Evolutionary conservation across 2,888 invertebrate species (phyloP).

Genomic region (Drosophila diplacantha): DNA sequence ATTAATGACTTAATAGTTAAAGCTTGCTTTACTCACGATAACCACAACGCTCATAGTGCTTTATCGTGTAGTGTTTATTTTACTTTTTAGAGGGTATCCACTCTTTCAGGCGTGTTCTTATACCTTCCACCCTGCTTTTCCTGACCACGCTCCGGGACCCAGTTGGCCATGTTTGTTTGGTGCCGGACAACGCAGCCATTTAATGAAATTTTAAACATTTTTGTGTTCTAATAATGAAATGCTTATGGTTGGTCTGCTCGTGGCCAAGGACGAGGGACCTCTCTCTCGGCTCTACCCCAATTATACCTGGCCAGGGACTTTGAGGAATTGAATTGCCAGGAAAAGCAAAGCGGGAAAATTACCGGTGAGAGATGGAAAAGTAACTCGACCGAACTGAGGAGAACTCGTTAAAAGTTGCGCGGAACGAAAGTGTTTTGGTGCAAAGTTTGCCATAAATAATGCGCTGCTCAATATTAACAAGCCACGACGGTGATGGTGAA

Average conservation of each 20-base stretch:
- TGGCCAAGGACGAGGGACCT: conserved; percentile 19
- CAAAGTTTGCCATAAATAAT: conserved; percentile 67
- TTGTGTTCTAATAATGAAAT: conserved; percentile 68
- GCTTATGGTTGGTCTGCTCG: conserved; percentile 44
- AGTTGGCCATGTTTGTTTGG: conserved; percentile 26
- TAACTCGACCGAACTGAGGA: conserved; percentile 18
- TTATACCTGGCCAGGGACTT: conserved; percentile 11
- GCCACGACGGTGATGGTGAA: conserved; percentile 35
- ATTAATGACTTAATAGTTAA: not conserved
- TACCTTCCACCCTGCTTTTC: conserved; percentile 2
- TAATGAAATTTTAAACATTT: conserved; percentile 68
- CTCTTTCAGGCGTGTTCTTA: not conserved
- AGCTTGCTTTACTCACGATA: too few species aligned
- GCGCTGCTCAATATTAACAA: conserved; percentile 67
- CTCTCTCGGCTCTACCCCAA: not conserved
- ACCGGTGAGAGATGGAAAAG: conserved; percentile 30
- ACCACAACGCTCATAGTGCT: not conserved
- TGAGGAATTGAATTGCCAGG: conserved; percentile 22
- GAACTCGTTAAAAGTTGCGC: conserved; percentile 65
- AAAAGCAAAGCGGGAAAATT: conserved; percentile 51
- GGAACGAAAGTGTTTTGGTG: conserved; percentile 58
- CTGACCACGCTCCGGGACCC: conserved; percentile 17
- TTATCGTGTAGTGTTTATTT: not conserved
- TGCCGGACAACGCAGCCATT: conserved; percentile 43
- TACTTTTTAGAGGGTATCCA: conserved; percentile 4